Base-by-base conservation (phyloP, 2,113 vertebrate genomes). In the Oophaga pumilio region DNA sequence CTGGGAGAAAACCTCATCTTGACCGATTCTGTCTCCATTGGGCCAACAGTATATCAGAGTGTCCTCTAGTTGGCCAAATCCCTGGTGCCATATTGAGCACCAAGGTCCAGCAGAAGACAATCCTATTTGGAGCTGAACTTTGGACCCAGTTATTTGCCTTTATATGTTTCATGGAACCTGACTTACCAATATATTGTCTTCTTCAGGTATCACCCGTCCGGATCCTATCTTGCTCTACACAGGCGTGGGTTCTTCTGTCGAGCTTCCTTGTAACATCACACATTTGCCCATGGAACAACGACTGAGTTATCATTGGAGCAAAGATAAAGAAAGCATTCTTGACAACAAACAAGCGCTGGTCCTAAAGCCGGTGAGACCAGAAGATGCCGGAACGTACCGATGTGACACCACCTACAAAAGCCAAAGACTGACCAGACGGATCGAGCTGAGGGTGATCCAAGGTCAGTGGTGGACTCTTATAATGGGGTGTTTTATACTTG, bases 381-480 rank as follows among this genome's bases (percentile, higher is more conserved):
- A 76, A 15, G 80, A 88, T 59, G 81, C 71, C 24, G 87, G 71
- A 64, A 77, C 24, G 17, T 88, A 88, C 50, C 76, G 22, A 77
- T 88, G 87, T 77, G 59, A 83, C 15, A 50, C 66, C n/a, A 88
- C 59, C 49, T 88, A 88, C 20, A 68, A 56, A n/a, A 9, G 26
- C 18, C 59, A 84, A 26, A 7, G 9, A 20, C 62, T 88, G 81
- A 84, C 6, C 49, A 76, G 60, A 68, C 59, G 8, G 0, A 28
- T 88, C 3, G 43, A 68, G 4, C 60, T 88, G 18, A 88, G 28
- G 69, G 80, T 88, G 49, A 88, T 88, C 24, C 87, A 88, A 88
- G 87, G 87, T 88, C 59, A 83, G 86, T 82, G 14, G 22, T 11
- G 28, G 13, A n/a, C 9, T 24, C 28, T 24, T 10, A 10, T 28